Percentiles rank a stretch among this genome's conserved stretches.
Evolutionary conservation across 2,888 invertebrate species (phyloP).

Genomic region (Anorthoa munda): DNA sequence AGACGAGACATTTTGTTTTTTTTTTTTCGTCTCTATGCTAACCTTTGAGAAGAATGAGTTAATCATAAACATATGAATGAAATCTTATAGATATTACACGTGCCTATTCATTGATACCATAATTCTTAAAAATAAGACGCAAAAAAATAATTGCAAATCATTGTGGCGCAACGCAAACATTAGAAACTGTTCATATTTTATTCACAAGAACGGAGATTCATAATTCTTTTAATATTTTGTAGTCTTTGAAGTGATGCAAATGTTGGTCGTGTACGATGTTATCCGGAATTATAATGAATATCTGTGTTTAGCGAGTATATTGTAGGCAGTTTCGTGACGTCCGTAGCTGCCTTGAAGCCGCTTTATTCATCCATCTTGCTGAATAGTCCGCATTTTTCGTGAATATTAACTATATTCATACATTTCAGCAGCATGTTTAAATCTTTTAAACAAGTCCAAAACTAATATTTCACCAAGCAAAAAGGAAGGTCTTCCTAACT

Average conservation of each 20-base stretch:
- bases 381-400: slow-evolving; percentile 33
- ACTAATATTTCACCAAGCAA: neutral
- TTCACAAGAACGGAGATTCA: slow-evolving; percentile 1
- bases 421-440: neutral
- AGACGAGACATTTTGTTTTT: slow-evolving; percentile 40
- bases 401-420: slow-evolving; percentile 21
- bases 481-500: too few relatives aligned
- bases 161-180: slow-evolving; percentile 9
- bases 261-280: slow-evolving; percentile 21
- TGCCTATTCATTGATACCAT: slow-evolving; percentile 7
- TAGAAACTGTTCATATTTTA: slow-evolving; percentile 43
- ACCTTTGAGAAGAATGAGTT: neutral
- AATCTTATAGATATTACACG: neutral
- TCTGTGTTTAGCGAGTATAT: slow-evolving; percentile 36
- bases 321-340: slow-evolving; percentile 52
- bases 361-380: slow-evolving; percentile 37
- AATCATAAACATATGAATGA: slow-evolving; percentile 19
- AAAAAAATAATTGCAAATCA: slow-evolving; percentile 11
- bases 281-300: slow-evolving; percentile 46
- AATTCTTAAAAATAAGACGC: neutral
- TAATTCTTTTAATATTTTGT: slow-evolving; percentile 37
- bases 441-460: slow-evolving; percentile 6
- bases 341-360: slow-evolving; percentile 46
- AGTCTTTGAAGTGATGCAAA: slow-evolving; percentile 54
- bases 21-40: neutral